Base-by-base conservation (phyloP, 2,888 invertebrate species). In the Chrysolina oricalcia region DNA sequence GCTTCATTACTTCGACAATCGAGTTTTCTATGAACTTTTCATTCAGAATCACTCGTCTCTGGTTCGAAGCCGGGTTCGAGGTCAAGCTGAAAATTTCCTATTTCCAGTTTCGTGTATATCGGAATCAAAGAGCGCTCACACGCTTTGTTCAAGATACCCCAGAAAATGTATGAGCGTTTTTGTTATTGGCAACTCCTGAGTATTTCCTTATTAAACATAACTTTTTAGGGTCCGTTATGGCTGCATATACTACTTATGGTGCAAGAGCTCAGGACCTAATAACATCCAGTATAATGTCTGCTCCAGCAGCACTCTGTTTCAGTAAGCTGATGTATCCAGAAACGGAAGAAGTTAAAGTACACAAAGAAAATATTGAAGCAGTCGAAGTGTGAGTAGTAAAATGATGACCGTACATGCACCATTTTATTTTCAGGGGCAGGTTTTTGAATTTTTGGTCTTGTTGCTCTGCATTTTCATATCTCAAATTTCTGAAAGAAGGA, bases 221-320 rank as follows among this genome's bases (percentile, higher is more conserved):
- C n/a, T 15, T n/a, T 50, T 15, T 10, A 93, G 95, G 94, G 15
- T 94, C 97, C 0, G 97, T 98, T 0, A 89, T 99, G 84, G 98
- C 97, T 0, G 96, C 98, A 0, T 99, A 98, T 87, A 96, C 98
- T 70, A 92, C 92, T 3, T 97, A 96, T 87, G 98, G 98, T 0
- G 97, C 97, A 0, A 92, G 94, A 66, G 93, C 98, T 0, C 93
- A 95, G 0, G 96, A 98, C 88, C 89, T 99, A 50, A 93, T 99
- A 78, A 96, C 98, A 0, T 96, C 98, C 0, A 96, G 96, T 77
- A 94, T 99, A 0, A 98, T 99, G 98, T 96, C 98, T 0, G 98
- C 98, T 0, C 98, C 98, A 0, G 97, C 97, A 0, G 95, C 98
- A 0, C 89, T 99, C 40, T 97, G 96, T 83, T 95, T 93, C 85